These are phyloP conservation scores for Spea multiplicata DNA, from an alignment of 2,113 vertebrate genomes.

Conservation along the genomic window DNA sequence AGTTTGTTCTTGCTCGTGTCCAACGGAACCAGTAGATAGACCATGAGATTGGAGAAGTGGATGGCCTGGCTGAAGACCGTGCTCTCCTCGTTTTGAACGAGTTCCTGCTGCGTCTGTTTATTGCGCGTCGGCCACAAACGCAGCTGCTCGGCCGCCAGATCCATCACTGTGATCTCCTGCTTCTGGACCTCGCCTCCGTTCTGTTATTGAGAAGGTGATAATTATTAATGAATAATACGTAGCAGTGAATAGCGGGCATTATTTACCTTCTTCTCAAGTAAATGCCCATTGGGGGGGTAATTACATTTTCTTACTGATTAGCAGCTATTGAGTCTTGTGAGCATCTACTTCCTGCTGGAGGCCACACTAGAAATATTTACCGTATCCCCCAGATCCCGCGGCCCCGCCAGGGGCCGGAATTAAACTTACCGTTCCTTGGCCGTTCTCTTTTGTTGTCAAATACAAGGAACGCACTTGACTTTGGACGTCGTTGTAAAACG, in stretches of 20 bases:
- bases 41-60: slow-evolving; percentile 97
- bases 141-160: slow-evolving; percentile 89
- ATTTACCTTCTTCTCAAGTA: no score
- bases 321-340: no score
- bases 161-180: slow-evolving; percentile 88
- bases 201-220: slow-evolving; percentile 58
- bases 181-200: slow-evolving; percentile 52
- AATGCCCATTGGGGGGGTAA: no score
- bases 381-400: no score
- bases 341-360: no score
- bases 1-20: slow-evolving; percentile 95
- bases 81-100: slow-evolving; percentile 93
- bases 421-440: slow-evolving; percentile 68
- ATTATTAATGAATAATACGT: no score
- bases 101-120: slow-evolving; percentile 85
- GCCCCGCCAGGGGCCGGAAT: no score
- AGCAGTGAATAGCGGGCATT: no score
- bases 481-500: slow-evolving; percentile 94
- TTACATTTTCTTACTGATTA: no score
- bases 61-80: slow-evolving; percentile 98
- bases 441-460: slow-evolving; percentile 77
- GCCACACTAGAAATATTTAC: no score
- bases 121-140: slow-evolving; percentile 81
- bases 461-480: slow-evolving; percentile 90
- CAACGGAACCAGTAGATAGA: slow-evolving; percentile 91